phyloP scores from a whole-genome alignment of 1,140 invertebrate genomes.

The Saxidomus purpurata region DNA sequence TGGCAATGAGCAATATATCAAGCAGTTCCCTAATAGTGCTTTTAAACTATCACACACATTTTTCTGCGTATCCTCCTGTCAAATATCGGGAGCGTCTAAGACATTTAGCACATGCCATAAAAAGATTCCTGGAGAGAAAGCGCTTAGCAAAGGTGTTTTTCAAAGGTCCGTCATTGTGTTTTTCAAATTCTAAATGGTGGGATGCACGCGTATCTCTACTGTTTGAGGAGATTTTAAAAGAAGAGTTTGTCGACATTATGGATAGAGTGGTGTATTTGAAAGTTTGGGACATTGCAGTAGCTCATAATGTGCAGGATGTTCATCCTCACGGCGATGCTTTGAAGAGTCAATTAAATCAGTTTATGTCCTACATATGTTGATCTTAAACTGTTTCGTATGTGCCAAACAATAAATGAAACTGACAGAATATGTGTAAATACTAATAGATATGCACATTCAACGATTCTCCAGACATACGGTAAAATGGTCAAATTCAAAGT shows the following conservation, averaged over 20 bases:
- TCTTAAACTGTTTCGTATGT: no score
- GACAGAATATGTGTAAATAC: no score
- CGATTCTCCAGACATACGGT: no score
- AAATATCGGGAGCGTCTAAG: constrained; percentile 12
- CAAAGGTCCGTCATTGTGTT: constrained; percentile 21
- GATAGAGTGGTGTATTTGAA: constrained; percentile 28
- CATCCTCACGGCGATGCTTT: constrained; percentile 7
- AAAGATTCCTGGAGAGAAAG: background rate
- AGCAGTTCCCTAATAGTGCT: background rate
- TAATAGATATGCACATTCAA: no score
- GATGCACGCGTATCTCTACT: background rate
- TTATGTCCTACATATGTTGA: constrained; percentile 42
- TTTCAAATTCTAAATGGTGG: constrained; percentile 27
- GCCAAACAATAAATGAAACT: no score
- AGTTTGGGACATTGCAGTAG: background rate
- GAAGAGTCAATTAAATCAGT: constrained; percentile 25
- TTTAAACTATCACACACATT: constrained; percentile 30
- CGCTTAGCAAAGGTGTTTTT: constrained; percentile 5
- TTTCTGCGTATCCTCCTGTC: background rate
- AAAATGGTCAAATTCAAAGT: no score
- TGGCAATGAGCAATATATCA: background rate
- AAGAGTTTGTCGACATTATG: constrained; percentile 13
- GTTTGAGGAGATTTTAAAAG: constrained; percentile 13
- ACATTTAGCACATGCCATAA: background rate
- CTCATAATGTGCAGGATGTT: background rate